Percentiles rank a stretch among this genome's conserved stretches.
Evolutionary conservation across 2,797 vertebrate genomes (phyloP).

Genomic region (Pyrocephalus nanus): DNA sequence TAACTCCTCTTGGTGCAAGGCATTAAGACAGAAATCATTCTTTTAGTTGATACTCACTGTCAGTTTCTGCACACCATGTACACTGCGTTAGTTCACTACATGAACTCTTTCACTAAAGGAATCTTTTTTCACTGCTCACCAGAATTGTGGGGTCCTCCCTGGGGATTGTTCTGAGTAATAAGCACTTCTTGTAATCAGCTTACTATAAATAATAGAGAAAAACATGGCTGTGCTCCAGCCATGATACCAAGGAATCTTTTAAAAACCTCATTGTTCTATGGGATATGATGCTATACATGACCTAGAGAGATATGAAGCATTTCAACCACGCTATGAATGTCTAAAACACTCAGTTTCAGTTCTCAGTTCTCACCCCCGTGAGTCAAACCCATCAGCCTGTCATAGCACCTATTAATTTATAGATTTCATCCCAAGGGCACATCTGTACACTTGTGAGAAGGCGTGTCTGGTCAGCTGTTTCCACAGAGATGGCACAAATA

Average conservation of each 20-base stretch:
- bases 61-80: neutral
- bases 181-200: neutral
- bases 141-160: neutral
- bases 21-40: neutral
- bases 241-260: neutral
- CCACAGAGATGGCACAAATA: constrained; percentile 10
- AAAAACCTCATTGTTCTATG: neutral
- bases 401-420: neutral
- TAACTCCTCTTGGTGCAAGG: neutral
- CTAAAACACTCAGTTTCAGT: constrained; percentile 39
- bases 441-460: constrained; percentile 4
- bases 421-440: constrained; percentile 19
- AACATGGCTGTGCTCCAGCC: neutral
- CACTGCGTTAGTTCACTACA: neutral
- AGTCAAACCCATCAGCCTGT: constrained; percentile 1
- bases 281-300: neutral
- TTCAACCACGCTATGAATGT: neutral
- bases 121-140: neutral
- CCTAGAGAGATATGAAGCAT: neutral
- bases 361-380: neutral
- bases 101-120: neutral
- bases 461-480: constrained; percentile 26
- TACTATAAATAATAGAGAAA: neutral
- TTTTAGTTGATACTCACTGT: neutral
- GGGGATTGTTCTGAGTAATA: neutral